Evolutionary conservation across 1,140 invertebrate genomes (phyloP).

Genomic region (Drosophila melanica): DNA sequence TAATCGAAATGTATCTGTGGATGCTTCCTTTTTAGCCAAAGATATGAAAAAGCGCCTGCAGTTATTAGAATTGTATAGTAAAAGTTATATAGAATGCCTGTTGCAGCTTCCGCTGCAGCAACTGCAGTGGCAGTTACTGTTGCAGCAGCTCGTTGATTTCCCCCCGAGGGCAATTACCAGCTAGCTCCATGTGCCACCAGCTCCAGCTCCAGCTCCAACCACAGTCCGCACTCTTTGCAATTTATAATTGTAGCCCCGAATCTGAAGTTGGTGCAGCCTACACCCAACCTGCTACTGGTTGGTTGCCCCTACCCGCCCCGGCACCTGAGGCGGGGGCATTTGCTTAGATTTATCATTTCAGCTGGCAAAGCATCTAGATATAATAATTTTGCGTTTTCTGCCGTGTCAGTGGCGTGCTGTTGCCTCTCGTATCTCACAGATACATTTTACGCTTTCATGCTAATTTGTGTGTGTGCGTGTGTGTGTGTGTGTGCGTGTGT

Average conservation of each 20-base stretch:
- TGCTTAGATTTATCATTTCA: constrained; percentile 61
- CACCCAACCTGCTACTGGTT: constrained; percentile 44
- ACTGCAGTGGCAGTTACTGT: constrained; percentile 7
- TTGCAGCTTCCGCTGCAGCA: constrained; percentile 35
- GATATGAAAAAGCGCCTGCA: constrained; percentile 30
- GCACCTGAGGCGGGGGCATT: constrained; percentile 11
- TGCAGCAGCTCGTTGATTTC: constrained; percentile 46
- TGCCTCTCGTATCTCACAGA: constrained; percentile 31
- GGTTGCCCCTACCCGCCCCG: neutral
- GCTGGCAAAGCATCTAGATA: constrained; percentile 53
- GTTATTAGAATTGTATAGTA: constrained; percentile 44
- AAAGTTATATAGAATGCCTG: constrained; percentile 37
- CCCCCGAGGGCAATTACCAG: constrained; percentile 49
- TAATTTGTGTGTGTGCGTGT: constrained; percentile 41
- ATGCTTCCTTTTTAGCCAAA: constrained; percentile 24
- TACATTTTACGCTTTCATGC: constrained; percentile 59
- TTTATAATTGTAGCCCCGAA: constrained; percentile 57
- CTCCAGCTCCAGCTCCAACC: neutral
- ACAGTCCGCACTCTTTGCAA: constrained; percentile 35
- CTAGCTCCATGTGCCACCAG: constrained; percentile 12
- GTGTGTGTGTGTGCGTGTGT: constrained; percentile 7
- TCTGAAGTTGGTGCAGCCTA: constrained; percentile 36
- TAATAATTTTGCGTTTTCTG: constrained; percentile 49
- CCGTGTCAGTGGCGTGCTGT: constrained; percentile 23
- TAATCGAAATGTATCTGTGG: constrained; percentile 37